phyloP scores from a whole-genome alignment of 2,888 invertebrate species.

The Temnothorax rugatulus region DNA sequence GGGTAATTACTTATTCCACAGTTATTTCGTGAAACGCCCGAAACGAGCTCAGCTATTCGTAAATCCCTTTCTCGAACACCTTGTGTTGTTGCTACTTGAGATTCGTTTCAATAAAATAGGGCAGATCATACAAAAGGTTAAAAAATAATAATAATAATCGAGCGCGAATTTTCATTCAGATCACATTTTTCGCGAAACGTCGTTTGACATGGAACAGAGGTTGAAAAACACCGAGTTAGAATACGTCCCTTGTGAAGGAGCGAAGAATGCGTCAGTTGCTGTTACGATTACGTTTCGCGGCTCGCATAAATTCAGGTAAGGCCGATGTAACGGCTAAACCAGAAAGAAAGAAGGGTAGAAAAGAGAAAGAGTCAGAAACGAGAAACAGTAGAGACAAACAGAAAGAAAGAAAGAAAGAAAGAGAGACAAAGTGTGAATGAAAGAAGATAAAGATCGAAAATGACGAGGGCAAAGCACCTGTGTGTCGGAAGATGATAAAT shows the following conservation, averaged over 20 bases:
- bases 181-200: neutral
- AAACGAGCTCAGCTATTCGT: constrained; percentile 4
- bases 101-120: constrained; percentile 19
- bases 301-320: constrained; percentile 49
- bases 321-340: neutral
- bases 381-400: constrained; percentile 7
- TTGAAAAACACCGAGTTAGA: constrained; percentile 54
- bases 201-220: constrained; percentile 27
- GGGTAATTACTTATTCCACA: constrained; percentile 13
- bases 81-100: constrained; percentile 18
- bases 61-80: constrained; percentile 51
- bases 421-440: constrained; percentile 26
- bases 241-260: constrained; percentile 51
- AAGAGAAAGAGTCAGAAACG: constrained; percentile 11
- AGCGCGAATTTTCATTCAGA: neutral
- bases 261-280: constrained; percentile 64
- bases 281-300: constrained; percentile 65
- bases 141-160: neutral
- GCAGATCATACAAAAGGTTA: neutral
- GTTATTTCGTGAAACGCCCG: neutral
- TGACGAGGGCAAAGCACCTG: constrained; percentile 66
- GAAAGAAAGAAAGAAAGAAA: neutral
- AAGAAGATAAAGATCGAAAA: constrained; percentile 58
- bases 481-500: constrained; percentile 43
- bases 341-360: neutral